These are phyloP conservation scores for Tolmerus cingulatus DNA, from an alignment of 2,888 invertebrate species.

Conservation along the genomic window DNA sequence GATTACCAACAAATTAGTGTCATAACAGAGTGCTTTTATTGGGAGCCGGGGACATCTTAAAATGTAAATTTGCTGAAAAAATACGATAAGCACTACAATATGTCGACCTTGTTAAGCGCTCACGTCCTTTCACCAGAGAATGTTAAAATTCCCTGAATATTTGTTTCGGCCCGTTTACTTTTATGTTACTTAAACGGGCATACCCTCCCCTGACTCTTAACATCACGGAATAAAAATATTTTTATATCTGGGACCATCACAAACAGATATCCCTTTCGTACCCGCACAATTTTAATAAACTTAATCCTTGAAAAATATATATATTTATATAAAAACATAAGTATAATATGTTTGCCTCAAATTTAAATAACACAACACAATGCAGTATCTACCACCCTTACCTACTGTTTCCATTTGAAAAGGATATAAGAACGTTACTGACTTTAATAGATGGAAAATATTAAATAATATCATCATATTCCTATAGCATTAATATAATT, in stretches of 20 bases:
- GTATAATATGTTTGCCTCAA: neutral
- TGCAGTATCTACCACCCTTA: no score
- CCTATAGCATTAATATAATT: no score
- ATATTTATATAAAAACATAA: no score
- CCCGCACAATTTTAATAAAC: neutral
- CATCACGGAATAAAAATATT: neutral
- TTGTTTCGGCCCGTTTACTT: neutral
- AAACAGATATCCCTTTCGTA: neutral
- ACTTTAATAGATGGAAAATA: no score
- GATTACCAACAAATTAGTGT: slow-evolving; percentile 37
- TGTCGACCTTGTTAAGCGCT: neutral
- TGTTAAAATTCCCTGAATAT: neutral
- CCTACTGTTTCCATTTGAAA: no score
- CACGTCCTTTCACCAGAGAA: neutral
- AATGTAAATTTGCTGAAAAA: neutral
- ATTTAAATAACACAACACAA: neutral
- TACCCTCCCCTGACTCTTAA: neutral
- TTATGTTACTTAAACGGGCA: neutral
- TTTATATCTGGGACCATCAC: neutral
- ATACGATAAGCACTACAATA: neutral
- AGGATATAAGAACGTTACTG: no score
- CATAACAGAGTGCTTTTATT: slow-evolving; percentile 26
- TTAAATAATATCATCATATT: no score
- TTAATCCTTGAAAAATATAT: neutral
- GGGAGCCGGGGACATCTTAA: slow-evolving; percentile 1